Evolutionary conservation across 92 coral and sea anemone species (phyloP).

Genomic region (Anthopleura xanthogrammica): DNA sequence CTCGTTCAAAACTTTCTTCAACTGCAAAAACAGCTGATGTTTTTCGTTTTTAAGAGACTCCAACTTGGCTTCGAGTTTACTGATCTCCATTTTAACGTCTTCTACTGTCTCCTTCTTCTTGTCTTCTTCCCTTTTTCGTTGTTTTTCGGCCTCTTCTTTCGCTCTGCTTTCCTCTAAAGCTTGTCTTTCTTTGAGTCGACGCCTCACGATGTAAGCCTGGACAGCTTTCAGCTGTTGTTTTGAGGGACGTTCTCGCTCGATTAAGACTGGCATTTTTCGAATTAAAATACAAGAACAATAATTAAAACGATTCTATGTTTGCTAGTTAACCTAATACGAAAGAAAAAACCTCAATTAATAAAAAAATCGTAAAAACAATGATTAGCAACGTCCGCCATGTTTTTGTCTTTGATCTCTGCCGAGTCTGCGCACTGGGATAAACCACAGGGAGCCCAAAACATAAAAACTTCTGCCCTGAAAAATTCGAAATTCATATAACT

Average conservation of each 20-base stretch:
- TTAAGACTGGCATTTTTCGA: constrained; percentile 77
- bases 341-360: not conserved
- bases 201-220: constrained; percentile 73
- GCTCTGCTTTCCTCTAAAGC: constrained; percentile 73
- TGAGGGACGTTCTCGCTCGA: constrained; percentile 76
- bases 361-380: not conserved
- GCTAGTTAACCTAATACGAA: not conserved
- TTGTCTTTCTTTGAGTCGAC: constrained; percentile 65
- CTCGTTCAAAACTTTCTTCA: constrained; percentile 72
- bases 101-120: constrained; percentile 81
- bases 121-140: constrained; percentile 67
- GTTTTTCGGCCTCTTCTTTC: constrained; percentile 69
- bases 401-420: not conserved
- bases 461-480: not conserved
- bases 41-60: constrained; percentile 75
- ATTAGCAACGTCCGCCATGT: not conserved
- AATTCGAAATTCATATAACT: not conserved
- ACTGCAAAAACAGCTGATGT: constrained; percentile 80
- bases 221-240: constrained; percentile 76
- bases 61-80: constrained; percentile 66
- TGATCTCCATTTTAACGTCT: constrained; percentile 67
- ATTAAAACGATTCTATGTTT: not conserved
- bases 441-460: not conserved
- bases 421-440: not conserved
- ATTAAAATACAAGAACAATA: not conserved